Evolutionary conservation across 1,140 invertebrate species (phyloP), one percentile per base, ranked within the genome.

Genomic region (Calephelis nemesis): DNA sequence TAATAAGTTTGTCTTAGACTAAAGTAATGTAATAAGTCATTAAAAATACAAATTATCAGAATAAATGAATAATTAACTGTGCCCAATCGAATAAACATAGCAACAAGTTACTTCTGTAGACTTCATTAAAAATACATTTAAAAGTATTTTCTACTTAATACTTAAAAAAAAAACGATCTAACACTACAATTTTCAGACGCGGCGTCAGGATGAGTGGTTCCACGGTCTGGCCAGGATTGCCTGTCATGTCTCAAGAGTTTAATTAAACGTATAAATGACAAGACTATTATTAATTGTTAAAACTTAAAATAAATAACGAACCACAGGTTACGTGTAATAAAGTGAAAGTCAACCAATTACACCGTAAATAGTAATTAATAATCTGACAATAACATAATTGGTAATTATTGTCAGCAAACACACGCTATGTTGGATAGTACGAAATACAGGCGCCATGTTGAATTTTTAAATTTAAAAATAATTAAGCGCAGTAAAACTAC

Each of bases 301-400:
- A 60, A 40, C 42, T 39, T 40, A 60, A n/a, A 60, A 40, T 60
- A 60, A 13, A 42, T 60, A 60, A 58, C 54, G 6, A 58, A 60
- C 40, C 58, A 60, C 19, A 58, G 52, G 19, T 39, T 30, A 58
- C 58, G 58, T 60, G 58, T 60, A 60, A 60, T 60, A 60, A 60
- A 42, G 58, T 60, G 58, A 60, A 60, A 60, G 58, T 30, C 12
- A 10, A 7, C 11, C 30, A 60, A 60, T 60, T 60, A 42, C 58
- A 60, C 12, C 58, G 30, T 15, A 40, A 60, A 40, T 8, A 13
- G 11, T 60, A 30, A 60, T 60, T 39, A 60, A 60, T 60, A 60
- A 39, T 40, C 58, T 5, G 39, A 40, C 58, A 60, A 60, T 60
- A 60, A 58, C 12, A 58, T 58, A 58, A 58, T 58, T 30, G 30